Evolutionary conservation across 1,140 invertebrate species (phyloP), one percentile per base, ranked within the genome.

Genomic region (Ridgeia piscesae): DNA sequence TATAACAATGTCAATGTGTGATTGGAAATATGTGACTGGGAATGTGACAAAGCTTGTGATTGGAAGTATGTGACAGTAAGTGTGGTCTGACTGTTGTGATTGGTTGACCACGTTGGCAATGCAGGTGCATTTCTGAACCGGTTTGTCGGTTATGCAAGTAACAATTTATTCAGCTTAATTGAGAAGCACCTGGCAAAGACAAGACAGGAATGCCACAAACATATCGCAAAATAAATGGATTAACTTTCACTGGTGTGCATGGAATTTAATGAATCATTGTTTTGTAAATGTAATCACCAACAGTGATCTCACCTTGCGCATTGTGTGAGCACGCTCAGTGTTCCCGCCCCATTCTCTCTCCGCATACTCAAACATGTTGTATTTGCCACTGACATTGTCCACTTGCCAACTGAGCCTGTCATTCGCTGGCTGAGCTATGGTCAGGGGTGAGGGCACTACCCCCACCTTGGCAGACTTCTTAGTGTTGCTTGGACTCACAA

Each of bases 271-370:
- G 48, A 77, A 77, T 6, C 14, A 77, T 8, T 77, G 42, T 77
- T 77, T 77, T 77, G 27, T 77, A 6, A 31, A 77, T 31, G 27
- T 77, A 77, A 77, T 77, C 27, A 27, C 17, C 58, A 77, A 77
- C 0, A 77, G 14, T 77, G 11, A 21, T 77, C 58, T 77, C 58
- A 95, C 94, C 92, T 95, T 93, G 34, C 94, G 91, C 27, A 95
- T 94, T 88, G 93, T 94, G 92, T 94, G 48, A 50, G 94, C 95
- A 33, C 92, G 93, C 42, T 92, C 35, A 35, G 94, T 94, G 48
- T 94, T 91, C 0, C 94, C 94, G 58, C 94, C 94, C 94, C 95
- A 95, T 91, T 94, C 93, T n/a, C 93, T 92, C 31, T 92, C 91
- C 33, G 58, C 89, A 34, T 93, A 93, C 89, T 93, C 92, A 91